phyloP scores from a whole-genome alignment of 2,888 invertebrate genomes.

The Prostheceraeus crozeri region DNA sequence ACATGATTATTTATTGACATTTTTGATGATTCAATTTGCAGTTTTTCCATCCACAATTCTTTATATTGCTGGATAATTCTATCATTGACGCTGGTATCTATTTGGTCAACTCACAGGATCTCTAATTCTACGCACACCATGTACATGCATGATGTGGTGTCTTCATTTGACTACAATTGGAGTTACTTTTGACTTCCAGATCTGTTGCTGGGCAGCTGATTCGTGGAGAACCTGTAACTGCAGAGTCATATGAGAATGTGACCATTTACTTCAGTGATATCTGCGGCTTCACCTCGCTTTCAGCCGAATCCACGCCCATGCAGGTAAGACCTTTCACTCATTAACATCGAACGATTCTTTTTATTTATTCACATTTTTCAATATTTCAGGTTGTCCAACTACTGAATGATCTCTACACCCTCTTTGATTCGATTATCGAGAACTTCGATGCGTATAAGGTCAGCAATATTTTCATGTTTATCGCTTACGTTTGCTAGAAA shows the following conservation, averaged over 20 bases:
- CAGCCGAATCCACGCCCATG: constrained; percentile 55
- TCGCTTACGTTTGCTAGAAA: too few species aligned
- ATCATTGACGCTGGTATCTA: too few species aligned
- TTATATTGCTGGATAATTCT: too few species aligned
- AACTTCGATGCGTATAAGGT: constrained; percentile 36
- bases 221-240: constrained; percentile 77
- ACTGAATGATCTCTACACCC: constrained; percentile 35
- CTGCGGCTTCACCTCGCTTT: constrained; percentile 77
- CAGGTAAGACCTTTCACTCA: constrained; percentile 27
- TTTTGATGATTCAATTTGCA: too few species aligned
- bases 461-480: too few species aligned
- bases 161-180: too few species aligned
- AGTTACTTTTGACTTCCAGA: constrained; percentile 26
- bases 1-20: too few species aligned
- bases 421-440: constrained; percentile 34
- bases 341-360: background rate
- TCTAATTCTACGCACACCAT: too few species aligned
- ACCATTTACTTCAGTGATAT: constrained; percentile 96
- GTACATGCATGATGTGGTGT: too few species aligned
- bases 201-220: constrained; percentile 68
- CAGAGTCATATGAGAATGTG: constrained; percentile 75
- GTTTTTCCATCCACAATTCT: too few species aligned
- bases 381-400: constrained; percentile 30
- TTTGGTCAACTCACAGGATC: too few species aligned
- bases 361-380: background rate